Evolutionary conservation across 2,888 invertebrate genomes (phyloP), one percentile per base, ranked within the genome.

Genomic region (Ichneumoninae sp.): DNA sequence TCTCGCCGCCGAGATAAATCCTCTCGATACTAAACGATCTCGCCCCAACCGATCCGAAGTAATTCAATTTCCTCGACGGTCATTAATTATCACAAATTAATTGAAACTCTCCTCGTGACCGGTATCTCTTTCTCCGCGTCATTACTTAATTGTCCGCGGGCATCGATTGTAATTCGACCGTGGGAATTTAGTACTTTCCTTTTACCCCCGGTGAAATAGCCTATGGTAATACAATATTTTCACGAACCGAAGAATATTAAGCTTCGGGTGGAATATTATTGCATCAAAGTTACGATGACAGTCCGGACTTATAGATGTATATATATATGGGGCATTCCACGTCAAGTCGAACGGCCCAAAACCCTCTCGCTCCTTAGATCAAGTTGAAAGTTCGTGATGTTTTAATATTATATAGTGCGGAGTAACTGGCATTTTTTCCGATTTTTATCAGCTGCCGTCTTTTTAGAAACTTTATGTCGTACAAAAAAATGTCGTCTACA

Each of bases 41-140:
- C 69, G 74, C 71, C 36, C 66, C 19, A n/a, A 19, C 66, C 57
- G 50, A 80, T 75, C 47, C 47, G 26, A 22, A 60, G 80, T 83
- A 83, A 83, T 83, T 83, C 76, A 83, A 83, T 83, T 83, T 81
- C 76, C 71, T 83, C 60, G 60, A 65, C 57, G 50, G 60, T 83
- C 83, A 83, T 81, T 83, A 83, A 85, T 83, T 68, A 76, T 60
- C 22, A 76, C 60, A 81, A 73, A 83, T 83, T 83, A 76, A 81
- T 80, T 73, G 80, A 76, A 40, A 65, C 65, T 40, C 66, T 36
- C 33, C 50, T 19, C 68, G 44, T 47, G 44, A 44, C 57, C 26
- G 44, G 52, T 40, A 40, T 19, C 22, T 50, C 63, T 71, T 13
- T 52, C 44, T 76, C 44, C 44, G 44, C 44, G 44, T 71, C 75